These are phyloP conservation scores for Brotogeris chrysoptera DNA, from an alignment of 2,797 vertebrate genomes.

Conservation along the genomic window DNA sequence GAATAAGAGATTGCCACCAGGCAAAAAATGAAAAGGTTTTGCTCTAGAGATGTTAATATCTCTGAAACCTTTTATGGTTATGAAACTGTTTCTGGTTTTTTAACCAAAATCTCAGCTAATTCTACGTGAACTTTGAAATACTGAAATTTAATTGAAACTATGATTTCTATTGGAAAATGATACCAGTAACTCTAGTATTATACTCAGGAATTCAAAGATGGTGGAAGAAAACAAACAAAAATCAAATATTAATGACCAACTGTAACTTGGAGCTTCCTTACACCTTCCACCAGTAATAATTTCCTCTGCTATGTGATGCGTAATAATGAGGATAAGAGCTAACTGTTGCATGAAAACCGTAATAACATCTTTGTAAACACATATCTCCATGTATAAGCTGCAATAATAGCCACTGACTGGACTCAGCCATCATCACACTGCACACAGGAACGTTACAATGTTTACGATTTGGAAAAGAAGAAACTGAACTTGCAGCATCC, in stretches of 20 bases:
- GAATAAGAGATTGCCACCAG: not conserved
- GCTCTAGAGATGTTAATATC: not conserved
- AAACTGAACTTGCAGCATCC: not conserved
- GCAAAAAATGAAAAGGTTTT: not conserved
- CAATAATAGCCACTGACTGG: not conserved
- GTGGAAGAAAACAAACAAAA: conserved; percentile 34
- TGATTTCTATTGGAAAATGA: not conserved
- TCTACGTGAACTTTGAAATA: not conserved
- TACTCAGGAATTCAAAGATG: conserved; percentile 67
- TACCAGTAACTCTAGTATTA: conserved; percentile 56
- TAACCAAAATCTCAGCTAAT: not conserved
- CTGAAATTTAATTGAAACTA: not conserved
- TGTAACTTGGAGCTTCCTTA: conserved; percentile 47
- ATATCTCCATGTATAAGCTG: not conserved
- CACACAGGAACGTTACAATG: accelerated
- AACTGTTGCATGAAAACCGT: conserved; percentile 45
- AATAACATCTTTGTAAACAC: not conserved
- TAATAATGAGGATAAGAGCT: conserved; percentile 12
- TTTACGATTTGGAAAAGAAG: not conserved
- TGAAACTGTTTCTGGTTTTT: not conserved
- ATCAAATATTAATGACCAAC: conserved; percentile 8
- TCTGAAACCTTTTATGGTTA: not conserved
- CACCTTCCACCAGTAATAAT: conserved; percentile 27
- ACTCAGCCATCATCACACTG: not conserved
- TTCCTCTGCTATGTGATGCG: not conserved